Base-by-base conservation (phyloP, 2,113 vertebrate genomes). In the Callaeas wilsoni region DNA sequence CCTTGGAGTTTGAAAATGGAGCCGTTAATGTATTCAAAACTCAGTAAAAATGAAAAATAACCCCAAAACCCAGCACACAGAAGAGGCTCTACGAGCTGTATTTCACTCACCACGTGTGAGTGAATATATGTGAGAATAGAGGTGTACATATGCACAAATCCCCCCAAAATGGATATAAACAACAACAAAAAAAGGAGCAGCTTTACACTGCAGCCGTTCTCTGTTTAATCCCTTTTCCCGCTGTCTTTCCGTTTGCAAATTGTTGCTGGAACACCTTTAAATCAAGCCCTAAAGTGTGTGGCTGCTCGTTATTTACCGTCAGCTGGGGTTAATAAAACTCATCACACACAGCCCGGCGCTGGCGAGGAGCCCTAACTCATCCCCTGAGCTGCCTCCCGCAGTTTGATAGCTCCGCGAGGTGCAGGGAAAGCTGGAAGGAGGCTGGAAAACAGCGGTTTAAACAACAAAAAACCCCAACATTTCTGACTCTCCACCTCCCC, bases 401-500 rank as follows among this genome's bases (percentile, higher is more conserved):
- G 23, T 50, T 75, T 87, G 80, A 96, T 23, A 57, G 90, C 89
- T 89, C 37, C 84, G 16, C 35, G 4, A 71, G 10, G 77, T 0
- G 4, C 70, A 35, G 44, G 39, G 41, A 68, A 64, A 84, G 78
- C 23, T 26, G 79, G 22, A 47, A 78, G 62, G 67, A 63, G 69
- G 33, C 46, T 57, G 86, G 6, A 74, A 53, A 87, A 64, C 74
- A 86, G 89, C 18, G n/a, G 30, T 41, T 86, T 16, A 7, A 78
- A 94, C 71, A 84, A 86, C 67, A 89, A 77, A 44, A 74, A 60
- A 87, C 59, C 59, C 8, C 32, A 56, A 14, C 79, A 83, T 97
- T 96, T 78, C 75, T 96, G 92, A 94, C 97, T 97, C 95, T 88
- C 65, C 67, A 94, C 50, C 92, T 91, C 97, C 97, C 90, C 96